Conservation (phyloP, 2,888 invertebrate genomes). For the Amphipyra berbera region DNA sequence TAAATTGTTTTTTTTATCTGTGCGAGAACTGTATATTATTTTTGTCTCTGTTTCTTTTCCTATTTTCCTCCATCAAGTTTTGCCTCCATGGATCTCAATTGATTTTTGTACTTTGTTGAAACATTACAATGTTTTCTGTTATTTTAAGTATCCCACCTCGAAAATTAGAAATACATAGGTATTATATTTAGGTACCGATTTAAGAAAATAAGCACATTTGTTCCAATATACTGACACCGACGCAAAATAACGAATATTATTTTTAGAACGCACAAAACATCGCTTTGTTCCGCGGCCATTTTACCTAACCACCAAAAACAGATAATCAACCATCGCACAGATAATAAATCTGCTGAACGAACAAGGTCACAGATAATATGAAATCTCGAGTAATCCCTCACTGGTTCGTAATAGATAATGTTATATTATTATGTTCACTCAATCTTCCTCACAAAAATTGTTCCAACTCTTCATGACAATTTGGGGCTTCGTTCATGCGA, state of each 20-base stretch:
- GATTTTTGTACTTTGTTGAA: too few relatives aligned
- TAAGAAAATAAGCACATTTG: too few relatives aligned
- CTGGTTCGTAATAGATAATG: conserved; percentile 41
- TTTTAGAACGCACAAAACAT: background rate
- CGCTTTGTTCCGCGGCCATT: background rate
- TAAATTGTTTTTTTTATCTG: too few relatives aligned
- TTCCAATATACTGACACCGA: too few relatives aligned
- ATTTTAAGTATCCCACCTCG: too few relatives aligned
- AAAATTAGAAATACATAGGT: too few relatives aligned
- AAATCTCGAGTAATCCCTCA: conserved; percentile 53
- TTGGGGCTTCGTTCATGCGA: conserved; percentile 2
- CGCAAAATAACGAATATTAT: background rate
- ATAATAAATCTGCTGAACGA: conserved; percentile 40
- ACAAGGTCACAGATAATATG: conserved; percentile 53
- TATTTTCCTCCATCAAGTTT: too few relatives aligned
- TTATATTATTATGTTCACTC: conserved; percentile 42
- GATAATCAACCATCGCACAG: conserved; percentile 29
- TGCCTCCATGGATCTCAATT: too few relatives aligned
- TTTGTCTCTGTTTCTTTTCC: too few relatives aligned
- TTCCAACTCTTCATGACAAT: conserved; percentile 23
- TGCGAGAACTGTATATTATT: too few relatives aligned
- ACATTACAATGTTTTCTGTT: too few relatives aligned
- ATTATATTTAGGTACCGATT: too few relatives aligned
- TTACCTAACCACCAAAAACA: conserved; percentile 15
- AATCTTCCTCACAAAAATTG: conserved; percentile 39